A percentile compares a stretch with the other conserved stretches of the same genome.
Evolutionary conservation across 2,888 invertebrate genomes (phyloP).

Genomic region (Alsophila aescularia): DNA sequence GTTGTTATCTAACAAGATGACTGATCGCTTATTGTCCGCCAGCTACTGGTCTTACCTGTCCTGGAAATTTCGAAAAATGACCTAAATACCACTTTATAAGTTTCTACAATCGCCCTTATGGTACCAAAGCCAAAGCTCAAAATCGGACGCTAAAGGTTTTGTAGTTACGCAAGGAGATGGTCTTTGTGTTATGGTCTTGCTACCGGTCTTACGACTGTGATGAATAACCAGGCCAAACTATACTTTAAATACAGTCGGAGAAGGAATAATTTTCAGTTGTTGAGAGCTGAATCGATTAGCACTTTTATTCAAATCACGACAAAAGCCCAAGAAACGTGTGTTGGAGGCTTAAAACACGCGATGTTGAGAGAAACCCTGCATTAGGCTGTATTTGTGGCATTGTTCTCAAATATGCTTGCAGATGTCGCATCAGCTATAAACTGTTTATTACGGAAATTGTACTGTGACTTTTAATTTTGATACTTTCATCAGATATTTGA

Average conservation of each 20-base stretch:
- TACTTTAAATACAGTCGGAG: constrained; percentile 6
- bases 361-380: constrained; percentile 45
- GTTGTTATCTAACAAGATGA: constrained; percentile 74
- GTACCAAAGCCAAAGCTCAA: neutral
- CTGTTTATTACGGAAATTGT: constrained; percentile 45
- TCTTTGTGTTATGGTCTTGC: constrained; percentile 28
- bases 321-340: constrained; percentile 48
- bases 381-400: constrained; percentile 53
- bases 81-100: constrained; percentile 35
- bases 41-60: constrained; percentile 76
- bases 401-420: constrained; percentile 62
- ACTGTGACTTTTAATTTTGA: constrained; percentile 32
- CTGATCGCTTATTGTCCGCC: constrained; percentile 79
- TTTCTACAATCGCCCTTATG: constrained; percentile 42
- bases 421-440: constrained; percentile 57
- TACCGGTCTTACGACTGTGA: constrained; percentile 50
- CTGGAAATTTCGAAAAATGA: constrained; percentile 39
- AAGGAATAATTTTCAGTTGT: constrained; percentile 25
- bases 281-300: constrained; percentile 30
- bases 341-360: constrained; percentile 43
- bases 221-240: constrained; percentile 10
- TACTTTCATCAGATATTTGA: constrained; percentile 25
- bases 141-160: neutral
- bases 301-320: constrained; percentile 34
- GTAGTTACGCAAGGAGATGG: constrained; percentile 8